These are phyloP conservation scores for Tychaedon coryphoeus DNA, from an alignment of 2,113 vertebrate genomes.

Conservation along the genomic window DNA sequence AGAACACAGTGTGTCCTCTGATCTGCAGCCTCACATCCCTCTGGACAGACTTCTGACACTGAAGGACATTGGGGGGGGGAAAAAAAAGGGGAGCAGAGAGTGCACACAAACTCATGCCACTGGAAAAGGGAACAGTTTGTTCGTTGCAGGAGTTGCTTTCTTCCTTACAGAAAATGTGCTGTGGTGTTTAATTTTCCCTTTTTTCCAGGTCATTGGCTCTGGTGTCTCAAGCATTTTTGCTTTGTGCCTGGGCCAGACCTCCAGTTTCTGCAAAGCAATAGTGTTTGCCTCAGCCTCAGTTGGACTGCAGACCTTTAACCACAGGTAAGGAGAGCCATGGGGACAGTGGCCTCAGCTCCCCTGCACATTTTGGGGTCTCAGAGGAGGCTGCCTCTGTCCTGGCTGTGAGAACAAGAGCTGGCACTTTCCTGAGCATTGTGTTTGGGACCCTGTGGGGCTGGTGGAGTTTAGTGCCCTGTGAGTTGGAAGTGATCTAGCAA, in stretches of 20 bases:
- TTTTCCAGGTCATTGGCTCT: slow-evolving; percentile 86
- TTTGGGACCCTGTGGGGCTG: not conserved
- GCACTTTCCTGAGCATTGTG: not conserved
- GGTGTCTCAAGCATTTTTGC: slow-evolving; percentile 89
- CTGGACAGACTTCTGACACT: not conserved
- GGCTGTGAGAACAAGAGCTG: not conserved
- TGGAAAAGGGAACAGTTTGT: not conserved
- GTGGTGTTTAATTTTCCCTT: not conserved
- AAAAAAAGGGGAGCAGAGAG: not conserved
- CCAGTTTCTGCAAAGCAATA: slow-evolving; percentile 83
- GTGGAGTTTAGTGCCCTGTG: not conserved
- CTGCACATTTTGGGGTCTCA: not conserved
- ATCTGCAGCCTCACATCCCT: not conserved
- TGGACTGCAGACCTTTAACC: slow-evolving; percentile 92
- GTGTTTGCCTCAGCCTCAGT: slow-evolving; percentile 87
- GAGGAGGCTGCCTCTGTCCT: rapidly evolving
- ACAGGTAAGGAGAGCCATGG: slow-evolving; percentile 76
- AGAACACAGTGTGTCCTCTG: not conserved
- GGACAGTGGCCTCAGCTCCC: not conserved
- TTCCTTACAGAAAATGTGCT: not conserved
- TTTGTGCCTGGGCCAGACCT: slow-evolving; percentile 84
- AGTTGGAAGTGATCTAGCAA: not conserved
- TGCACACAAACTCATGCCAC: not conserved
- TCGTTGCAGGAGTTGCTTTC: not conserved
- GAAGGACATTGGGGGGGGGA: rapidly evolving